Evolutionary conservation across 2,113 vertebrate genomes (phyloP).

Genomic region (Sclerurus mexicanus): DNA sequence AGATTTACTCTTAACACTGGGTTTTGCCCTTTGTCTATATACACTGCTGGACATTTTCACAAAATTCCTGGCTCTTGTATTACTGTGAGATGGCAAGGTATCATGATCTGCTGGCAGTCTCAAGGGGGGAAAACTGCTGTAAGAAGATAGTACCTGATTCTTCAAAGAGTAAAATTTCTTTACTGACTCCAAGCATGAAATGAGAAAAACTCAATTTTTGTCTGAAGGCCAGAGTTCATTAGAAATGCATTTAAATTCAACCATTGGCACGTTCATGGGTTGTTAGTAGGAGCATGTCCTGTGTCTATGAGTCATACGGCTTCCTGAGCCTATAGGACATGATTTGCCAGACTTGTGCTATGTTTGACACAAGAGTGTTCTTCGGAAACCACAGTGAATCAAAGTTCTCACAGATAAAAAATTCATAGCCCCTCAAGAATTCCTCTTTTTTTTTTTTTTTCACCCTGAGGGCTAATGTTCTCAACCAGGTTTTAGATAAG

Average conservation of each 20-base stretch:
- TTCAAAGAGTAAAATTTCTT: background rate
- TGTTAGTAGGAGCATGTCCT: background rate
- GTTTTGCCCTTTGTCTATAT: background rate
- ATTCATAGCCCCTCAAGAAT: background rate
- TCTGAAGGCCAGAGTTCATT: background rate
- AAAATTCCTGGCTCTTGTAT: background rate
- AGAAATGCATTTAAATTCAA: background rate
- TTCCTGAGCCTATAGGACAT: slow-evolving; percentile 12
- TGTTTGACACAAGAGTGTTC: background rate
- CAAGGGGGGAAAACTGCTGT: background rate
- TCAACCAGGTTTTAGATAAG: background rate
- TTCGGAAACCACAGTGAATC: background rate
- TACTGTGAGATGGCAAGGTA: background rate
- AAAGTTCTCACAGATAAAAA: background rate
- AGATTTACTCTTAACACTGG: background rate
- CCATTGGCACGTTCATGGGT: background rate
- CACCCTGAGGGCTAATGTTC: background rate
- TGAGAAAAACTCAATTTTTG: background rate
- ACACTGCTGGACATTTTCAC: background rate
- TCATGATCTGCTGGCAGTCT: background rate
- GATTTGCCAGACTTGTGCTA: slow-evolving; percentile 1
- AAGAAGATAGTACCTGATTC: background rate
- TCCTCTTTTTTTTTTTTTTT: background rate
- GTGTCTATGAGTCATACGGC: background rate
- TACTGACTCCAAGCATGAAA: background rate